phyloP scores from a whole-genome alignment of 2,888 invertebrate genomes.

The Atethmia centrago region DNA sequence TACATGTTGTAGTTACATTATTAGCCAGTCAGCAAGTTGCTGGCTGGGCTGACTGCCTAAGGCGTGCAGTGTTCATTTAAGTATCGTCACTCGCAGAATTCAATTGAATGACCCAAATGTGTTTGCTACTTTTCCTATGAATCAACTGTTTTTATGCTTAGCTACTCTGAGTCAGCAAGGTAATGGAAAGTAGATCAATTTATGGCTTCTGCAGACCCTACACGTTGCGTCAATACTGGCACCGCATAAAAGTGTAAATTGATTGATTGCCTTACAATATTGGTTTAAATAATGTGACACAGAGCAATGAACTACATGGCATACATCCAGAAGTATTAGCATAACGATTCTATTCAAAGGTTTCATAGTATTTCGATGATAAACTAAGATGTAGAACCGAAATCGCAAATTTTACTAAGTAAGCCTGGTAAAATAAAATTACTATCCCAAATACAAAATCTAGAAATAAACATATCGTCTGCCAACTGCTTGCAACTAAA shows the following conservation, averaged over 20 bases:
- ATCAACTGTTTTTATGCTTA: conserved; percentile 11
- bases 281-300: conserved; percentile 2
- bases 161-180: conserved; percentile 8
- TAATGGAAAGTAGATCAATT: not conserved
- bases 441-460: not conserved
- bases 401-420: not conserved
- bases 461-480: not conserved
- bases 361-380: not conserved
- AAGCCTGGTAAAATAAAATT: not conserved
- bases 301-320: conserved; percentile 23
- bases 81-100: too few species aligned
- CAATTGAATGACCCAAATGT: too few species aligned
- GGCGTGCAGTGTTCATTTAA: too few species aligned
- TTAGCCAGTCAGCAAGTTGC: too few species aligned
- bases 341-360: not conserved
- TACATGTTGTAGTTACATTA: too few species aligned
- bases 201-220: conserved; percentile 5
- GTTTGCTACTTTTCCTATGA: not conserved
- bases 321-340: not conserved
- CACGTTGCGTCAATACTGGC: conserved; percentile 5
- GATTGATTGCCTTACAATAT: conserved; percentile 12
- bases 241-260: conserved; percentile 11
- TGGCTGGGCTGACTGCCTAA: too few species aligned
- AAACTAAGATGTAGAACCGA: not conserved
- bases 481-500: conserved; percentile 10